Conservation (phyloP, 2,888 invertebrate genomes). For the Meteorus cinctellus region DNA sequence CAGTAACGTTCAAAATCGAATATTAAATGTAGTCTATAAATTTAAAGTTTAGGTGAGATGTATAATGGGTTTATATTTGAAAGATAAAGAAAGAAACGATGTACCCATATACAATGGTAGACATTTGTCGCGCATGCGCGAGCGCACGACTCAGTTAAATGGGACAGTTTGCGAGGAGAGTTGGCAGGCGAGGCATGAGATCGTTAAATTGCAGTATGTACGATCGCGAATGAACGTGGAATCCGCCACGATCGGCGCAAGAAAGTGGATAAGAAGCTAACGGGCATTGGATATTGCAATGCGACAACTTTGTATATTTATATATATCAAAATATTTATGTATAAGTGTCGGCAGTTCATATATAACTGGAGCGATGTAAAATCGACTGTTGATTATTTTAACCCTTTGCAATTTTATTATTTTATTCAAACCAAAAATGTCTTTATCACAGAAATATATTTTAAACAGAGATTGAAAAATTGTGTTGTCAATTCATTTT, state of each 20-base stretch:
- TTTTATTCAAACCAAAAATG: background rate
- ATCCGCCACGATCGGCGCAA: conserved; percentile 45
- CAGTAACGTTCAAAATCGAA: background rate
- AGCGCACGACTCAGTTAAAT: conserved; percentile 37
- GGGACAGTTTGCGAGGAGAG: conserved; percentile 30
- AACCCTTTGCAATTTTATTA: conserved; percentile 25
- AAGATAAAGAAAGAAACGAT: conserved; percentile 11
- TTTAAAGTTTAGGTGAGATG: background rate
- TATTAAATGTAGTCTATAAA: background rate
- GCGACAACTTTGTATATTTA: conserved; percentile 37
- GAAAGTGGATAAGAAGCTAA: conserved; percentile 46
- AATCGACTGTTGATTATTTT: conserved; percentile 46
- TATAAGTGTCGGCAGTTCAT: background rate
- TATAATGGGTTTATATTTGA: background rate
- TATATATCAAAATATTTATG: conserved; percentile 13
- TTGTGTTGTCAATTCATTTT: too few relatives aligned
- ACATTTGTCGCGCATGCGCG: conserved; percentile 34
- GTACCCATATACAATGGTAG: conserved; percentile 23
- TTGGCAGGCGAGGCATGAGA: conserved; percentile 26
- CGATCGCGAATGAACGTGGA: conserved; percentile 32
- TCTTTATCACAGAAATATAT: too few relatives aligned
- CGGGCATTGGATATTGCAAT: conserved; percentile 42
- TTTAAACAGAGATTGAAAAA: too few relatives aligned
- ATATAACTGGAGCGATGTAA: conserved; percentile 55
- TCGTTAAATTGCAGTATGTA: conserved; percentile 42